Base-by-base conservation (phyloP, 2,113 vertebrate species). In the Scopus umbretta region DNA sequence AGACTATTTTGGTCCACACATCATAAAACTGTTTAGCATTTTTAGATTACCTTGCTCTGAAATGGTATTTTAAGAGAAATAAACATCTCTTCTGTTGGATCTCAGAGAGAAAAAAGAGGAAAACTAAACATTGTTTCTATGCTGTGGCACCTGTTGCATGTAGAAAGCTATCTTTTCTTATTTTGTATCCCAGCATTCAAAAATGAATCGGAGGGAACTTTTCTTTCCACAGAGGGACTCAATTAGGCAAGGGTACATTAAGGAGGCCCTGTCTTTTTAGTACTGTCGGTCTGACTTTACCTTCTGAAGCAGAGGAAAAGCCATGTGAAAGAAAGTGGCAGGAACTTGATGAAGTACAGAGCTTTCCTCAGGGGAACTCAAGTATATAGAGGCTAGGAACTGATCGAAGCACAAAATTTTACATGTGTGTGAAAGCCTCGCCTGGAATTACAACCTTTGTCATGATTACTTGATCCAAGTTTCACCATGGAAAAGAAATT, bases 261-360 rank as follows among this genome's bases (percentile, higher is more conserved):
- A 87, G 81, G 81, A 55, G 70, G 59, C 42, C 65, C 42, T 78
- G 32, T 93, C 58, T 75, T 96, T 96, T 94, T 78, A 89, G 7
- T 71, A 36, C 75, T 89, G 84, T 89, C 93, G 81, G 52, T 81
- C 73, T 91, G 56, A 94, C 65, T 94, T 97, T 30, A 13, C n/a
- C 50, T 89, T 88, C 30, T 86, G 71, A 83, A 73, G 58, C 19
- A 73, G 43, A 76, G 85, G 71, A 88, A 90, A 85, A 93, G 27
- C 53, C 40, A 70, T 38, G 58, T 86, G 63, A 86, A 72, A 88
- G 58, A 52, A 92, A 82, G 79, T 88, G 92, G 59, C 71, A 70
- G 71, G 40, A 83, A 52, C 62, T 61, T 95, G 88, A 96, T 86
- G 85, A 92, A 93, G 36, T 61, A 23, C 91, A 95, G 88, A 86